Percentiles rank a stretch among this genome's conserved stretches.
These are phyloP conservation scores for Boloria euphrosyne DNA, from an alignment of 2,888 invertebrate genomes.

Conservation along the genomic window DNA sequence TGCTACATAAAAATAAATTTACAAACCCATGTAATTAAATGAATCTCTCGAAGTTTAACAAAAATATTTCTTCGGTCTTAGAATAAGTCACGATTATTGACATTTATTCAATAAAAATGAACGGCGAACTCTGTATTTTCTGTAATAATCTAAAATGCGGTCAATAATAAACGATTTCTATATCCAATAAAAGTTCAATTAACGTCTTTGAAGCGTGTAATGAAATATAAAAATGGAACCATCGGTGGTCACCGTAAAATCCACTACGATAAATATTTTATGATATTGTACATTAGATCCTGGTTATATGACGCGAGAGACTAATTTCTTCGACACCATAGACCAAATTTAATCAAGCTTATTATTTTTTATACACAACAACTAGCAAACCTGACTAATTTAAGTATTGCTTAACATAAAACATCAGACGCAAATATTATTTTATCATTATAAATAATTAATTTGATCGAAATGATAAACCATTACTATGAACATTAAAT, in stretches of 20 bases:
- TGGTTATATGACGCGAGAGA: slow-evolving; percentile 40
- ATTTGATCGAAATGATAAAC: too few species aligned
- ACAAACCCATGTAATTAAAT: not conserved
- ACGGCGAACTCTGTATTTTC: slow-evolving; percentile 4
- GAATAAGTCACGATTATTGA: not conserved
- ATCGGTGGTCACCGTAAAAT: slow-evolving; percentile 61
- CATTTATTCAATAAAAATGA: not conserved
- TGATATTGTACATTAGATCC: slow-evolving; percentile 53
- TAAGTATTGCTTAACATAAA: too few species aligned
- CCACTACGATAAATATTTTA: slow-evolving; percentile 65
- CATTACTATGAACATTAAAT: too few species aligned
- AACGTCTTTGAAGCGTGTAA: slow-evolving; percentile 66
- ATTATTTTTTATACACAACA: not conserved
- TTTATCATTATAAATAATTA: too few species aligned
- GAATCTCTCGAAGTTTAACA: not conserved
- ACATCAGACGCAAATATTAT: too few species aligned
- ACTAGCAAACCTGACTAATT: too few species aligned
- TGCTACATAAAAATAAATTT: too few species aligned
- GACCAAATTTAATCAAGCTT: too few species aligned
- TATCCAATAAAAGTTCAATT: slow-evolving; percentile 71
- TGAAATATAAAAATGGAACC: slow-evolving; percentile 73
- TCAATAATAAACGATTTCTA: slow-evolving; percentile 66
- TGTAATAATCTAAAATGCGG: slow-evolving; percentile 30
- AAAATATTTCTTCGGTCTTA: not conserved
- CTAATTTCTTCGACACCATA: slow-evolving; percentile 47